A percentile compares a stretch with the other conserved stretches of the same genome.
These are phyloP conservation scores for Spheniscus humboldti DNA, from an alignment of 2,797 vertebrate genomes.

Conservation along the genomic window DNA sequence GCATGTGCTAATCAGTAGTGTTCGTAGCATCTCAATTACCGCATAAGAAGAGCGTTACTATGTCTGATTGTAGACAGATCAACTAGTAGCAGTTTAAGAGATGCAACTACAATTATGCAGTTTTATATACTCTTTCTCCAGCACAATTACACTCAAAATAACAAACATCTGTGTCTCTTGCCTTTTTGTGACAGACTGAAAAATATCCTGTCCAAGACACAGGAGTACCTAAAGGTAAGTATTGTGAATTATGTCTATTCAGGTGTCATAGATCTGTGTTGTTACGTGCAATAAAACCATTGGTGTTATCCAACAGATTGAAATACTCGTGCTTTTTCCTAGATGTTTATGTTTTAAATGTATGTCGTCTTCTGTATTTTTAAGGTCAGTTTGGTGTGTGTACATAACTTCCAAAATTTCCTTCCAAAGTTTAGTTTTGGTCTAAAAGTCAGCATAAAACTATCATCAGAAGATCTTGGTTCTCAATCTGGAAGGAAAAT, in stretches of 20 bases:
- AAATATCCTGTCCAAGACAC: conserved; percentile 94
- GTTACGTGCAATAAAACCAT: background rate
- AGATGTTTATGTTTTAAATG: background rate
- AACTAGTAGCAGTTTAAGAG: background rate
- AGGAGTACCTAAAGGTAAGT: conserved; percentile 82
- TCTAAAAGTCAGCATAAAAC: background rate
- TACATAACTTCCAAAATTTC: background rate
- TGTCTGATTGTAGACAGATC: background rate
- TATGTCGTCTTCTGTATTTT: background rate
- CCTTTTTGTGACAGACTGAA: conserved; percentile 77
- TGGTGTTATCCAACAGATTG: background rate
- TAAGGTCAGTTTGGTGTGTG: background rate
- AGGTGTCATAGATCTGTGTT: background rate
- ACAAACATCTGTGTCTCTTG: background rate
- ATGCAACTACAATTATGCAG: background rate
- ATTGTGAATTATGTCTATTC: background rate
- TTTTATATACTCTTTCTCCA: background rate
- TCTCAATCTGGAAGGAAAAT: background rate
- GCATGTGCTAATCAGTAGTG: background rate
- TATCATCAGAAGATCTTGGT: background rate
- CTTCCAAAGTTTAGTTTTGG: background rate
- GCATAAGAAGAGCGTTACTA: background rate
- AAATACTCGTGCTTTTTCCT: background rate
- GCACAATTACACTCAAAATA: conserved; percentile 7
- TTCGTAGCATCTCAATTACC: background rate